Base-by-base conservation (phyloP, 2,113 vertebrate species). In the Carlito syrichta region DNA sequence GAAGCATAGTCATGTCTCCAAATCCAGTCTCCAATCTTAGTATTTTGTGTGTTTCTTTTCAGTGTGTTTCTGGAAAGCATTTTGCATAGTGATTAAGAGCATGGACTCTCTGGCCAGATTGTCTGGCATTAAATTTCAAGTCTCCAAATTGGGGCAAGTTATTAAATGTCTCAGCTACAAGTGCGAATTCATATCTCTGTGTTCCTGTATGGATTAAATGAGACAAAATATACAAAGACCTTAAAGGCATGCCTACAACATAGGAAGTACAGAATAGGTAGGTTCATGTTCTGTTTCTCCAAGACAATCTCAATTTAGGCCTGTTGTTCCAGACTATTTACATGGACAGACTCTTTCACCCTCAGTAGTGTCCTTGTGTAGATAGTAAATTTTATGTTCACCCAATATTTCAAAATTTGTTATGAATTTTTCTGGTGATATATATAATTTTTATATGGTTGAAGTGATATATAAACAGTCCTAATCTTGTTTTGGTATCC, bases 211-310 rank as follows among this genome's bases (percentile, higher is more conserved):
- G 22, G 0, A 35, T 69, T 92, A 63, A 86, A 43, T 86, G 32
- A 71, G 43, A 38, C 76, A 54, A 94, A 79, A 40, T 48, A 66
- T 38, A 30, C 23, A 83, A 60, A 38, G 11, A 60, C 14, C 14
- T 45, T 79, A 56, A 76, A 81, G 43, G 11, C 6, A 13, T 82
- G 6, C 22, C 27, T 73, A 7, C 11, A n/a, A 30, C 9, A 45
- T 6, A 66, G 35, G 27, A 73, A 45, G 13, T 25, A 91, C 9
- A 50, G 40, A 16, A 35, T 4, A 78, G 35, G 8, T 74, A n/a
- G 11, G 2, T 0, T 40, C 5, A 10, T 1, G 4, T n/a, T 14
- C 32, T 38, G 0, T 76, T 22, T 81, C 45, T 78, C 12, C 2
- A 76, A 56, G 23, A 69, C 11, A 48, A 66, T 54, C 12, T 12